A percentile compares a stretch with the other conserved stretches of the same genome.
phyloP scores from a whole-genome alignment of 1,140 invertebrate genomes.

The Drosophila yakuba region DNA sequence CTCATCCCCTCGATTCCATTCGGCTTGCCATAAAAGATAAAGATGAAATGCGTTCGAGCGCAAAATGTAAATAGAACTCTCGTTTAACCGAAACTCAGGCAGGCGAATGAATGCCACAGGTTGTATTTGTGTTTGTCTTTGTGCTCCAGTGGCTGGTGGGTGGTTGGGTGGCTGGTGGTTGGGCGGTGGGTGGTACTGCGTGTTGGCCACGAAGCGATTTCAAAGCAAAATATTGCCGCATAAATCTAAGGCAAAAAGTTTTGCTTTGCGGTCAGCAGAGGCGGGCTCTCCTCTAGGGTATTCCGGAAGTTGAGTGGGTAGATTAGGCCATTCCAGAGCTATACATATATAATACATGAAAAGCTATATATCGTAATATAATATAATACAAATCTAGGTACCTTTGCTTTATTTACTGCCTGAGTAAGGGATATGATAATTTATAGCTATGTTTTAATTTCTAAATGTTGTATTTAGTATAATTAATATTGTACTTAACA shows the following conservation, averaged over 20 bases:
- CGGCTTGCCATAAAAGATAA: conserved; percentile 41
- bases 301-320: background rate
- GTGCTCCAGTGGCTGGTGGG: conserved; percentile 13
- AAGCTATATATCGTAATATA: no score
- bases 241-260: conserved; percentile 67
- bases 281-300: conserved; percentile 12
- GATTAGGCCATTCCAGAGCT: background rate
- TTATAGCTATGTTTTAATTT: no score
- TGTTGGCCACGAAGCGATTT: conserved; percentile 46
- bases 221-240: conserved; percentile 76
- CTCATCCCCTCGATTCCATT: conserved; percentile 7
- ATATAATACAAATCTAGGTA: no score
- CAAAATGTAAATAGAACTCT: conserved; percentile 75
- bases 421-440: no score
- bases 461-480: no score
- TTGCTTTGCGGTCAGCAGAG: conserved; percentile 67
- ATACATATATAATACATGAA: no score
- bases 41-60: conserved; percentile 73
- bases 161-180: background rate
- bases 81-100: conserved; percentile 51
- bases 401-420: no score
- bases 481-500: no score
- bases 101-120: conserved; percentile 53
- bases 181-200: background rate
- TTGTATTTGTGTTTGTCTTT: conserved; percentile 58